Base-by-base conservation (phyloP, 2,113 vertebrate genomes). In the Tautogolabrus adspersus region DNA sequence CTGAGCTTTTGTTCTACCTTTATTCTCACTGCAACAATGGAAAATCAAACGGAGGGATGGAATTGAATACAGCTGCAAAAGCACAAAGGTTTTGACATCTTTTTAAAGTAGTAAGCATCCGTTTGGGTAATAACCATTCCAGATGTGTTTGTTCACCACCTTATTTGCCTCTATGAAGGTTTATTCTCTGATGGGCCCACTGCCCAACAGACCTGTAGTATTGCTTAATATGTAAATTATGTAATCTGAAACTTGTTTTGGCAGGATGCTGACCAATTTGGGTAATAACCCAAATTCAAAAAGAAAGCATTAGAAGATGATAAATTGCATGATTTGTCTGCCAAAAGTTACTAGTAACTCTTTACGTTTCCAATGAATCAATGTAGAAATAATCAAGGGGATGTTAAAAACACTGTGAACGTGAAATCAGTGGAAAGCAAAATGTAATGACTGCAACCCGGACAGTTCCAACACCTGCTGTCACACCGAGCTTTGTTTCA, bases 401-500 rank as follows among this genome's bases (percentile, higher is more conserved):
- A 23, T 42, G 15, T 10, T 75, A 51, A 5, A 38, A 66, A 70
- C 23, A 60, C 42, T 23, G 11, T 46, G 1, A 59, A 34, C 30
- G 37, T 42, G 38, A 34, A 47, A 49, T 47, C 26, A 21, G 19
- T 46, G 19, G 23, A 40, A 54, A 61, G 51, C 26, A 56, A 62
- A 47, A 69, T 68, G 34, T 42, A 57, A 21, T 57, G 75, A 72
- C 69, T 72, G 42, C 30, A 16, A 55, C 47, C 46, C 19, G 15
- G 64, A 44, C 0, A 16, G 72, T 60, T 77, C 22, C 46, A 67
- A 73, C 70, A 72, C 77, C 77, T 61, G 73, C 83, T 83, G 86
- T 67, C 83, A 72, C 64, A 63, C 51, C 34, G 57, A 77, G 80
- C 73, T 84, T 81, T 79, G 82, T 75, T 90, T 89, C 72, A 82